Evolutionary conservation across 2,888 invertebrate genomes (phyloP), one percentile per base, ranked within the genome.

Genomic region (Nysson spinosus): DNA sequence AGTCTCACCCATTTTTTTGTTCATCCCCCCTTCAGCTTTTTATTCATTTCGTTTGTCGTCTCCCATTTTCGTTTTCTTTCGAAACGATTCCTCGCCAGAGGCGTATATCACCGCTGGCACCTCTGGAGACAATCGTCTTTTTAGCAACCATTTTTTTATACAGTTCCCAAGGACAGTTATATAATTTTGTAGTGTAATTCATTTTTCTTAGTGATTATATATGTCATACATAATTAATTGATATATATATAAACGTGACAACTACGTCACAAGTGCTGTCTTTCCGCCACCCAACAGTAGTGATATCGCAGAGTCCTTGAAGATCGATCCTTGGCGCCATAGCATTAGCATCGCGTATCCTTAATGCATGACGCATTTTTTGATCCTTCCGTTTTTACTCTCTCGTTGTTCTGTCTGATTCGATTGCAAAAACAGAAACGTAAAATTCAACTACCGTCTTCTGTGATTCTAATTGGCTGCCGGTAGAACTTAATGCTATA

Each of bases 221-320:
- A n/a, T n/a, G n/a, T n/a, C n/a, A n/a, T n/a, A n/a, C n/a, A n/a
- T n/a, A n/a, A n/a, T n/a, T n/a, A n/a, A n/a, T n/a, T n/a, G n/a
- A n/a, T n/a, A n/a, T n/a, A n/a, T n/a, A n/a, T n/a, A n/a, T n/a
- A n/a, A n/a, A n/a, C n/a, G n/a, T n/a, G n/a, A n/a, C n/a, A n/a
- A n/a, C n/a, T n/a, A n/a, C n/a, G n/a, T n/a, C n/a, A n/a, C n/a
- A n/a, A n/a, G n/a, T n/a, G n/a, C n/a, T n/a, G n/a, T n/a, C n/a
- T n/a, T n/a, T n/a, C n/a, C n/a, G n/a, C n/a, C n/a, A n/a, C n/a
- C n/a, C 28, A 42, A 50, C 43, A 50, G 49, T 22, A 24, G 14
- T 12, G 24, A 37, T 32, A 20, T 52, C 24, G 19, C 39, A n/a
- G 12, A 12, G 39, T 11, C 58, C 58, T 46, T 58, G 58, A 52